Evolutionary conservation across 2,797 vertebrate species (phyloP).

Genomic region (Synanceia verrucosa): DNA sequence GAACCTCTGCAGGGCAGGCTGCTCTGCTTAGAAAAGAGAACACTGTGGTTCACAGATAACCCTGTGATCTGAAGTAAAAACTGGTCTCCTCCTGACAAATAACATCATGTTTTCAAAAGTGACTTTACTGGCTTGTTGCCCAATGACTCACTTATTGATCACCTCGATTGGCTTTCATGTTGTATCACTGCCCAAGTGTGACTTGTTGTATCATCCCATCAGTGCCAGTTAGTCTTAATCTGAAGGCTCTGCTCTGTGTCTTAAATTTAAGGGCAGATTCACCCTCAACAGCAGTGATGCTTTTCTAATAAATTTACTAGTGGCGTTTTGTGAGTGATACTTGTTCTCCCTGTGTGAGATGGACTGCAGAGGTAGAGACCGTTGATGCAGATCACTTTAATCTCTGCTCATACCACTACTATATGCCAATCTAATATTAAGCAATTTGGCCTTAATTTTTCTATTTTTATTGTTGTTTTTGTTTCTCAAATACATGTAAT

Average conservation of each 20-base stretch:
- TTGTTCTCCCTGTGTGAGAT: slow-evolving; percentile 41
- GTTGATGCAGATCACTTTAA: slow-evolving; percentile 33
- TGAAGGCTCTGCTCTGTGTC: neutral
- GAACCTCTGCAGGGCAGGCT: slow-evolving; percentile 3
- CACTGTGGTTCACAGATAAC: neutral
- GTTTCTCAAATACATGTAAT: slow-evolving; percentile 34
- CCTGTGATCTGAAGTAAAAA: neutral
- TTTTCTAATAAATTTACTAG: slow-evolving; percentile 2
- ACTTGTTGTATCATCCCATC: neutral
- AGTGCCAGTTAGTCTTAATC: neutral
- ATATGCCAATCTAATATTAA: slow-evolving; percentile 35
- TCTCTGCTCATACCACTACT: slow-evolving; percentile 69
- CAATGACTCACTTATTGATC: neutral
- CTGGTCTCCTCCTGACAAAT: slow-evolving; percentile 16
- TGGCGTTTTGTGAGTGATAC: slow-evolving; percentile 3
- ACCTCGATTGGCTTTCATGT: neutral
- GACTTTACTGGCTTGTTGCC: slow-evolving; percentile 2
- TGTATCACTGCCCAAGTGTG: neutral
- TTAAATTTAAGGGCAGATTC: neutral
- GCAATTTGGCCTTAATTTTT: slow-evolving; percentile 16
- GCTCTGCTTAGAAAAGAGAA: neutral
- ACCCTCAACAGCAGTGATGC: neutral
- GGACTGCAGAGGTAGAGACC: slow-evolving; percentile 56
- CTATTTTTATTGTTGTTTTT: slow-evolving; percentile 13
- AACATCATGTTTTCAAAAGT: slow-evolving; percentile 13